Evolutionary conservation across 2,113 vertebrate genomes (phyloP).

Genomic region (Callospermophilus lateralis): DNA sequence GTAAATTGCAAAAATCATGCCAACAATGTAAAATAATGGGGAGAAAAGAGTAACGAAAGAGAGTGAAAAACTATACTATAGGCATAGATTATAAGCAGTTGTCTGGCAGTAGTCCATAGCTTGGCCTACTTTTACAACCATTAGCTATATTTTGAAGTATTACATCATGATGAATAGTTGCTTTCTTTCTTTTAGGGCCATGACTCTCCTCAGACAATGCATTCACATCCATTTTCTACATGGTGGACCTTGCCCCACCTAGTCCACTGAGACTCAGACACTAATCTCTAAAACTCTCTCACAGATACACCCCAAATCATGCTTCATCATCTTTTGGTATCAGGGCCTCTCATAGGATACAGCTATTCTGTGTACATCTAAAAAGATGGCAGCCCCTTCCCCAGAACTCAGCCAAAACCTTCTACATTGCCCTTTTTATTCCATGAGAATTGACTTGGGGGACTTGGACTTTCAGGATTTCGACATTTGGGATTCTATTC

Average conservation of each 20-base stretch:
- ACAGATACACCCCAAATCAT: background rate
- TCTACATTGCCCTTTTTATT: background rate
- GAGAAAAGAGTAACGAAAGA: background rate
- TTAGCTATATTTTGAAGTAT: background rate
- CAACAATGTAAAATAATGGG: background rate
- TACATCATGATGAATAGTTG: background rate
- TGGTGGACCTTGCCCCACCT: background rate
- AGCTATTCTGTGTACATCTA: background rate
- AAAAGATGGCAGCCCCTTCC: background rate
- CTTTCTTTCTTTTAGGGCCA: background rate
- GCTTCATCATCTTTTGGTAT: background rate
- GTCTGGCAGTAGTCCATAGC: background rate
- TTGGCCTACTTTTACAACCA: background rate
- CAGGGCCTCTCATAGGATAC: background rate
- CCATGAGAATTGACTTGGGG: background rate
- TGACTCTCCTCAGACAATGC: background rate
- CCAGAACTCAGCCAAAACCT: background rate
- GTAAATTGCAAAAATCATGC: background rate
- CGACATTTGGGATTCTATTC: background rate
- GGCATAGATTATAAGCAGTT: background rate
- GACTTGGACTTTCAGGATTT: background rate
- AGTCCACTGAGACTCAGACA: background rate
- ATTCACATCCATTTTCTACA: background rate
- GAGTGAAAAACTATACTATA: background rate
- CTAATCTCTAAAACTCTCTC: background rate